Evolutionary conservation across 2,113 vertebrate species (phyloP), one percentile per base, ranked within the genome.

Genomic region (Ovis canadensis): DNA sequence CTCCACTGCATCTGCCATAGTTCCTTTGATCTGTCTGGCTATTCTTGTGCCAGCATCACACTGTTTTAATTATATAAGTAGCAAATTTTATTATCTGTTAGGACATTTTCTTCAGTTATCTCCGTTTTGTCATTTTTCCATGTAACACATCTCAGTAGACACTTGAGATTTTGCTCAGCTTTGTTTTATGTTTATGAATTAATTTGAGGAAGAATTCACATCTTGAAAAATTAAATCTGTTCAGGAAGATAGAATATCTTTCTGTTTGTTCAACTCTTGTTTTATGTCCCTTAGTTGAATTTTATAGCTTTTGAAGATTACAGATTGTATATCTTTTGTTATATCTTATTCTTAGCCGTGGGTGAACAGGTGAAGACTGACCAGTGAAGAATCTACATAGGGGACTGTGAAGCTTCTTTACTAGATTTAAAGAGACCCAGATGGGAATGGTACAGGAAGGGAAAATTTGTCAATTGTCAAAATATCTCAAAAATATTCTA

Each of bases 1-100:
- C 6, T 5, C 17, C 3, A 1, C 23, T 1, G 0, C n/a, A 7
- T 54, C 1, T 10, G 3, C 14, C 1, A 0, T 1, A 9, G 7
- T 9, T 31, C 6, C 14, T 3, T 7, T 13, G 82, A 3, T 90
- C 43, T 16, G 8, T 48, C 54, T 52, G 40, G 31, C 52, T 71
- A 0, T 31, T 81, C 59, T 3, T 67, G 48, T 33, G 50, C 21
- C 57, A 19, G 4, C 6, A 1, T 13, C 55, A 62, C 19, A 23
- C 29, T 60, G 0, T 31, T 83, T 55, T 57, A 43, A 82, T 92
- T 36, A 64, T 57, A 6, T 84, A 36, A 67, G 7, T 54, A 14
- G n/a, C 3, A 40, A 17, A 23, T 87, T 71, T 77, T 83, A 17
- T 3, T 40, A n/a, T 78, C 8, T 36, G 2, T 62, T 52, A 62